Evolutionary conservation across 2,113 vertebrate genomes (phyloP).

Genomic region (Meles meles): DNA sequence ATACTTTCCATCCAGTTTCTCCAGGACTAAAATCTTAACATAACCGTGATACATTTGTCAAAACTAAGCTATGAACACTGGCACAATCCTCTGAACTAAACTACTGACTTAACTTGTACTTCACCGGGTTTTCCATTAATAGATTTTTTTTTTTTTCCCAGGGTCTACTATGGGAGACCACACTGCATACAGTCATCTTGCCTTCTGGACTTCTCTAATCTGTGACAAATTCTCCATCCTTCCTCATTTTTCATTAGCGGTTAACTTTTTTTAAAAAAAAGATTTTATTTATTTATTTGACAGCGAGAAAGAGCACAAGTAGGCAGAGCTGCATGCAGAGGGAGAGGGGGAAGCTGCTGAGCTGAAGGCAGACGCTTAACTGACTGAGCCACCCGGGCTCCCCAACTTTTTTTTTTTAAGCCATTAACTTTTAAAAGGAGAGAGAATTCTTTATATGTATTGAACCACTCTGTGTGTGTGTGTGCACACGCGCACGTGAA

Average conservation of each 20-base stretch:
- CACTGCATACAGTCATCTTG: neutral
- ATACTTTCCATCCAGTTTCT: neutral
- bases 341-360: neutral
- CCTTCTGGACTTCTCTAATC: neutral
- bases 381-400: neutral
- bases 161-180: neutral
- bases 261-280: neutral
- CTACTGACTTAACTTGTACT: neutral
- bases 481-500: accelerated
- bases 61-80: neutral
- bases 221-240: neutral
- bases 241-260: neutral
- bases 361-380: neutral
- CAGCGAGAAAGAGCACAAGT: neutral
- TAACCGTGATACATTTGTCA: neutral
- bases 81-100: neutral
- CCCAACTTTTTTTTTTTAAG: neutral
- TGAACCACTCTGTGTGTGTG: neutral
- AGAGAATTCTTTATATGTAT: neutral
- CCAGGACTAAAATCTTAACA: neutral
- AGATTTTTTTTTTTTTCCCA: neutral
- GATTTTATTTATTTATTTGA: neutral
- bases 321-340: neutral
- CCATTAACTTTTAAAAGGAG: neutral
- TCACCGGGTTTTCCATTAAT: neutral